Evolutionary conservation across 2,113 vertebrate genomes (phyloP), one percentile per base, ranked within the genome.

Genomic region (Probosciger aterrimus): DNA sequence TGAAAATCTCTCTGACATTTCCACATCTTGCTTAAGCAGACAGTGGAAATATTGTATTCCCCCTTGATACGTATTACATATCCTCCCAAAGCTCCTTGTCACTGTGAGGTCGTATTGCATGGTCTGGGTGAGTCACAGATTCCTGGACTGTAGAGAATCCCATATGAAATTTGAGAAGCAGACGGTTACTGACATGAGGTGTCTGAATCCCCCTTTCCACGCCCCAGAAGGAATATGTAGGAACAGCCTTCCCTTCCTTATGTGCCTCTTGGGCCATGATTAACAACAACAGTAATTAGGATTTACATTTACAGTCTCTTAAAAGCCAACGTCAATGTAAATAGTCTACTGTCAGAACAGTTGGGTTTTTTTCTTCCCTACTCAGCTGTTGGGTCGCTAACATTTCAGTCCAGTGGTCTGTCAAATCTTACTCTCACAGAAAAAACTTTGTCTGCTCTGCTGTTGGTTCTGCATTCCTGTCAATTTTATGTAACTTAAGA

Each of bases 21-120:
- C 73, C 69, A 64, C 77, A 53, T 47, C 41, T 96, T n/a, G 22
- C 88, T 88, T 88, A 79, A 84, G 83, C 68, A 84, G 80, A 78
- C 5, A 2, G 63, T 92, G 76, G 71, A 79, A 91, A 87, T 86
- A 76, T 1, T 71, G 55, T 82, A 49, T 84, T 88, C 69, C 43
- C 47, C 23, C 35, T 47, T 41, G 64, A 31, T 52, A 69, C 6
- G 14, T 30, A 53, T 82, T 78, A 35, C 8, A 0, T 78, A 62
- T 85, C 9, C 1, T 84, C 69, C 52, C 62, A 73, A 55, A 92
- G 95, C 80, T 79, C 17, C 67, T 81, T 2, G 0, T 39, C 59
- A 16, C 78, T 1, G 0, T 62, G 64, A 83, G 27, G 17, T 80
- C 73, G 70, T 52, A 11, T 65, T 83, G 78, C 27, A 6, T 57